Percentiles rank a stretch among this genome's conserved stretches.
Evolutionary conservation across 1,140 invertebrate species (phyloP).

Genomic region (Saccostrea echinata): DNA sequence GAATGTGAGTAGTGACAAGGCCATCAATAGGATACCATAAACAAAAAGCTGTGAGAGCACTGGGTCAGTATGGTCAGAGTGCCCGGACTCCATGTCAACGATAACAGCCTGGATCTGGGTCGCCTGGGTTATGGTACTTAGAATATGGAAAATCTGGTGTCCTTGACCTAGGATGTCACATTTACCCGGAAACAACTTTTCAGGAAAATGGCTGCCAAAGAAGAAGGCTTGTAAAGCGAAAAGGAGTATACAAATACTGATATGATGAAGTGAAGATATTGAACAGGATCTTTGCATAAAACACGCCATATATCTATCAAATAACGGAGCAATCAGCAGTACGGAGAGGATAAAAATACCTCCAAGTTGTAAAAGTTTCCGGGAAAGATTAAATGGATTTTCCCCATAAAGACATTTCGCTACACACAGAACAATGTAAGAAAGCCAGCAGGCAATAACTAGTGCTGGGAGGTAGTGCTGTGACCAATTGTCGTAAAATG

Average conservation of each 20-base stretch:
- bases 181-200: slow-evolving; percentile 77
- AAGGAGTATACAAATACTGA: slow-evolving; percentile 59
- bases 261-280: slow-evolving; percentile 62
- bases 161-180: slow-evolving; percentile 81
- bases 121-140: slow-evolving; percentile 75
- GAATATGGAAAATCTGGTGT: slow-evolving; percentile 80
- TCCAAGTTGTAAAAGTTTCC: slow-evolving; percentile 66
- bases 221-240: slow-evolving; percentile 71
- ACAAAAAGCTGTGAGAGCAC: slow-evolving; percentile 15
- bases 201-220: slow-evolving; percentile 79
- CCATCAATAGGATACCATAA: not conserved
- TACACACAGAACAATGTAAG: slow-evolving; percentile 64
- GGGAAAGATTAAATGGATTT: slow-evolving; percentile 61
- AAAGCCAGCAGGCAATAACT: slow-evolving; percentile 63
- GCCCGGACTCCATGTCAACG: slow-evolving; percentile 58
- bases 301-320: slow-evolving; percentile 64
- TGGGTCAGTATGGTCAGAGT: slow-evolving; percentile 54
- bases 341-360: slow-evolving; percentile 60
- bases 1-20: slow-evolving; percentile 5
- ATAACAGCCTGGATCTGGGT: slow-evolving; percentile 73
- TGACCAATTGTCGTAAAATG: slow-evolving; percentile 54
- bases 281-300: slow-evolving; percentile 57
- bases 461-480: slow-evolving; percentile 62
- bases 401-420: slow-evolving; percentile 64
- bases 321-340: slow-evolving; percentile 60